Percentiles rank a stretch among this genome's conserved stretches.
phyloP scores from a whole-genome alignment of 2,797 vertebrate species.

The Morelia viridis region DNA sequence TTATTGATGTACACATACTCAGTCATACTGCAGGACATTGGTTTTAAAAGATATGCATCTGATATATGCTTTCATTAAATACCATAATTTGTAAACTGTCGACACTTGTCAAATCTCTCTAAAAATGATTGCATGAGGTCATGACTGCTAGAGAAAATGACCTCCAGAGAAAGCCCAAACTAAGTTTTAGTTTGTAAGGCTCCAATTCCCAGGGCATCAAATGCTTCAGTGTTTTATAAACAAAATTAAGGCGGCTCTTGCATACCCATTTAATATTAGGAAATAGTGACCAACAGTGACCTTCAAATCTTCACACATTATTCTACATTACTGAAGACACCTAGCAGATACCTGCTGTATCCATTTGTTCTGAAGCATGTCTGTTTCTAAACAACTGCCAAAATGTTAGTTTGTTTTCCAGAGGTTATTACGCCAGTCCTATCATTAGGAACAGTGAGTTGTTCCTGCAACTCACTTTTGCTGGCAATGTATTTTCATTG shows the following conservation, averaged over 20 bases:
- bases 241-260: neutral
- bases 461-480: neutral
- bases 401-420: constrained; percentile 1
- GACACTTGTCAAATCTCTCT: constrained; percentile 2
- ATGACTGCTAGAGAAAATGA: neutral
- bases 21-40: neutral
- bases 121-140: constrained; percentile 8
- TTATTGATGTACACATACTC: neutral
- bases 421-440: neutral
- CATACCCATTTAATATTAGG: neutral
- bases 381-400: neutral
- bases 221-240: neutral
- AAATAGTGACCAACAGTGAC: neutral
- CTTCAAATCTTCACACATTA: neutral
- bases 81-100: constrained; percentile 1
- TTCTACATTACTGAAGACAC: neutral
- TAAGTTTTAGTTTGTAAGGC: neutral
- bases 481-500: neutral
- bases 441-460: neutral
- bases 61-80: constrained; percentile 9
- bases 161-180: constrained; percentile 7
- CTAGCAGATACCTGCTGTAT: neutral
- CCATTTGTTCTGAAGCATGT: neutral
- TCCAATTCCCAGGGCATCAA: neutral
- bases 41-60: constrained; percentile 8